phyloP scores from a whole-genome alignment of 2,888 invertebrate species.

The Apoda limacodes region DNA sequence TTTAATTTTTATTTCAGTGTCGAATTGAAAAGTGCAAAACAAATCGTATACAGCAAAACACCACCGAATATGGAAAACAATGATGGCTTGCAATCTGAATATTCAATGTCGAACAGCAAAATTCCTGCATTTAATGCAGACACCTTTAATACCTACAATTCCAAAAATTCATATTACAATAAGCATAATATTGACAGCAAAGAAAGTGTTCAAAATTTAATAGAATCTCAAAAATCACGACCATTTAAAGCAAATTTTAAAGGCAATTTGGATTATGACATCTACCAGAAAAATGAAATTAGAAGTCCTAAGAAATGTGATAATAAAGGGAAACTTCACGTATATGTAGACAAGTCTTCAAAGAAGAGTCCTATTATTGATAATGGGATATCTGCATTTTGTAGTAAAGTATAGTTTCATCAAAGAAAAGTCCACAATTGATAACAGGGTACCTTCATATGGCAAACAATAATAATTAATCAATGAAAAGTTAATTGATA shows the following conservation, averaged over 20 bases:
- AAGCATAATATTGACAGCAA: too few relatives aligned
- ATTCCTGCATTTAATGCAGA: too few relatives aligned
- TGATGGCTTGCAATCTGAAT: too few relatives aligned
- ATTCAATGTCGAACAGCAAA: too few relatives aligned
- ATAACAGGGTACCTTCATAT: too few relatives aligned
- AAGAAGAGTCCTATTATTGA: conserved; percentile 29
- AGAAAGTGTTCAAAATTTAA: too few relatives aligned
- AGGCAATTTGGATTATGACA: conserved; percentile 36
- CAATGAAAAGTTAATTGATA: conserved; percentile 13
- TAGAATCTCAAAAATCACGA: not conserved
- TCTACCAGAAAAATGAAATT: conserved; percentile 39
- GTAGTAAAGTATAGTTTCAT: too few relatives aligned
- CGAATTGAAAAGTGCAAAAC: conserved; percentile 46
- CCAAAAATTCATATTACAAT: not conserved
- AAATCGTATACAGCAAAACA: conserved; percentile 19
- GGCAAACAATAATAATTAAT: not conserved
- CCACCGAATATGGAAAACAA: not conserved
- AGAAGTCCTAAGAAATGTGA: conserved; percentile 32
- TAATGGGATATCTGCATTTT: too few relatives aligned
- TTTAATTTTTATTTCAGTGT: conserved; percentile 33
- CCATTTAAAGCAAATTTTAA: conserved; percentile 11
- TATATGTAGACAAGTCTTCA: conserved; percentile 29
- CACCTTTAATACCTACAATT: not conserved
- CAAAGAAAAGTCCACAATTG: too few relatives aligned
- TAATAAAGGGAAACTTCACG: conserved; percentile 45